These are phyloP conservation scores for Saxidomus purpurata DNA, from an alignment of 1,140 invertebrate genomes.

Conservation along the genomic window DNA sequence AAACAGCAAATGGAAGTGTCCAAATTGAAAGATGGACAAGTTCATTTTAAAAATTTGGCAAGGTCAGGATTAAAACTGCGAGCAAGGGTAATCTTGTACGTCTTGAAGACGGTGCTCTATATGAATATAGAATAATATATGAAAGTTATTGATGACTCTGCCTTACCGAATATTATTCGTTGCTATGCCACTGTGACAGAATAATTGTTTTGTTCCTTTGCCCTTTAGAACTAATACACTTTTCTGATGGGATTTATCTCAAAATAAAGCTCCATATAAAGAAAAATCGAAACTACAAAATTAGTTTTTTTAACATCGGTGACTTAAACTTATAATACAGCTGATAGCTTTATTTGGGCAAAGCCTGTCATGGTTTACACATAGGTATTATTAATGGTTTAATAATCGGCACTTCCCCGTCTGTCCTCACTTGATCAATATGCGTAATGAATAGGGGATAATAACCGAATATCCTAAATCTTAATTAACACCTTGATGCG, in stretches of 20 bases:
- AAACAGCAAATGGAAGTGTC: no score
- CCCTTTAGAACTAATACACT: neutral
- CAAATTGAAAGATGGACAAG: no score
- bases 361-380: neutral
- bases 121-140: no score
- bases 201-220: neutral
- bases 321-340: no score
- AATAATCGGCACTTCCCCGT: neutral
- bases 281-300: slow-evolving; percentile 2
- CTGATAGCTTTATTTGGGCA: neutral
- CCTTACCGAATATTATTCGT: no score
- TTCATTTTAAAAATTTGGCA: no score
- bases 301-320: no score
- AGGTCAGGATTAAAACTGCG: no score
- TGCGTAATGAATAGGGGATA: neutral
- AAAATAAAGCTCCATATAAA: neutral
- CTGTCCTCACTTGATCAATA: neutral
- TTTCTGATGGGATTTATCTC: neutral
- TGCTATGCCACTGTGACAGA: no score
- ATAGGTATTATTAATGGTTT: neutral
- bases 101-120: no score
- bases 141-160: no score
- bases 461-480: slow-evolving; percentile 9
- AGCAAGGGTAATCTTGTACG: no score
- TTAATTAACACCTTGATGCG: slow-evolving; percentile 2